Evolutionary conservation across 2,797 vertebrate species (phyloP).

Genomic region (Melanogrammus aeglefinus): DNA sequence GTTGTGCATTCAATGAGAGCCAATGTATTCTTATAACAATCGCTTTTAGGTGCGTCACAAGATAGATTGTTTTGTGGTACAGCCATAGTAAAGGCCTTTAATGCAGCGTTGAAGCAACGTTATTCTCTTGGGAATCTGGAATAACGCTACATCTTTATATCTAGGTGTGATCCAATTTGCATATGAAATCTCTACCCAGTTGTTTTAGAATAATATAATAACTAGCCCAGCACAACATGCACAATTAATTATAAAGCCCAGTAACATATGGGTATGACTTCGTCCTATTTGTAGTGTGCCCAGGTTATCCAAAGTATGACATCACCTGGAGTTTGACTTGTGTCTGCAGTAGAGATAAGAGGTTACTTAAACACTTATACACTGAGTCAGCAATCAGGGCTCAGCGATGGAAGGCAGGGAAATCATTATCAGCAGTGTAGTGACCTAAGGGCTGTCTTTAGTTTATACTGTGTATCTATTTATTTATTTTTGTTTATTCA

Average conservation of each 20-base stretch:
- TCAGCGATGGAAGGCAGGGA: background rate
- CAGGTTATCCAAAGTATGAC: constrained; percentile 47
- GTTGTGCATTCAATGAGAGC: background rate
- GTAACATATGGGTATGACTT: constrained; percentile 40
- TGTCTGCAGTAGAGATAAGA: constrained; percentile 26
- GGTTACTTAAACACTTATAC: constrained; percentile 46
- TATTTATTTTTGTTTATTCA: background rate
- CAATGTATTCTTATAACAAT: background rate
- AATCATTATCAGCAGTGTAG: background rate
- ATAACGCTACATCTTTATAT: background rate
- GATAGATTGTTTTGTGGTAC: background rate
- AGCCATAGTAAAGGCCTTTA: background rate
- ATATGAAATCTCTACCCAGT: background rate
- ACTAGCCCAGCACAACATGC: background rate
- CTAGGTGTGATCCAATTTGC: background rate
- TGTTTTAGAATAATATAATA: background rate
- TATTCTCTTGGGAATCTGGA: background rate
- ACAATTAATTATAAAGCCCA: background rate
- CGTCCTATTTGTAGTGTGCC: constrained; percentile 27
- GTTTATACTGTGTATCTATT: background rate
- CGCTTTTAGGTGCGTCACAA: background rate
- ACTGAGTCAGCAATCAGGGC: constrained; percentile 50
- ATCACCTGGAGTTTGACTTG: constrained; percentile 43
- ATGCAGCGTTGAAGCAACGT: background rate
- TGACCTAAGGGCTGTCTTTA: background rate